Base-by-base conservation (phyloP, 2,888 invertebrate species). In the Tolmerus cingulatus region DNA sequence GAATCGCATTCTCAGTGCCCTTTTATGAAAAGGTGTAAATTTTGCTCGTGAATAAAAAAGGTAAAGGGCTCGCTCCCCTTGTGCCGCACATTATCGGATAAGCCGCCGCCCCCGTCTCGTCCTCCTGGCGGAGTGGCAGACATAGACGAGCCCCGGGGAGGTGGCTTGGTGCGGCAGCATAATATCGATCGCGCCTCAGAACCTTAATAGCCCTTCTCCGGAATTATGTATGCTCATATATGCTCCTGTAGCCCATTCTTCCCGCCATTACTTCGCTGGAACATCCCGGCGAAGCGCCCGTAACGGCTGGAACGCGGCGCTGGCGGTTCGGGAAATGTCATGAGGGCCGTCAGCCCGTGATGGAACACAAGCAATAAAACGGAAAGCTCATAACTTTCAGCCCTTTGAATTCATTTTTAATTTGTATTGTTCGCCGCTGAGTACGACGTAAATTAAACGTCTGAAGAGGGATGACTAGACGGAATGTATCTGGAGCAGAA, bases 371-470 rank as follows among this genome's bases (percentile, higher is more conserved):
- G 85, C 85, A 85, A 74, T 85, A 85, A 85, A 85, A 74, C 85
- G 74, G 85, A 74, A 85, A 85, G 74, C 85, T 85, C 85, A 85
- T 85, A 85, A 85, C 85, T 85, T 85, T 74, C 85, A 85, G 85
- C 85, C 85, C 85, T 85, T 85, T 85, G 85, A 85, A 85, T 85
- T 85, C 85, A 85, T 85, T 85, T 85, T 85, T 85, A 85, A 85
- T 85, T 85, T 85, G 74, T 74, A 74, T 85, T 85, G 85, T 85
- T 74, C 74, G 85, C 43, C 37, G 74, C n/a, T 74, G 82, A 74
- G 85, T 74, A 74, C 40, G 85, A 74, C 85, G 85, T 85, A 85
- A 85, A 85, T 85, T 74, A 85, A 85, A 85, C 43, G 74, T 74
- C 85, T 74, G 82, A 82, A 85, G 85, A 74, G 85, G 74, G 74